Conservation (phyloP, 35 echinoderm and acorn worm genomes). For the Nesometra sesokonis region DNA sequence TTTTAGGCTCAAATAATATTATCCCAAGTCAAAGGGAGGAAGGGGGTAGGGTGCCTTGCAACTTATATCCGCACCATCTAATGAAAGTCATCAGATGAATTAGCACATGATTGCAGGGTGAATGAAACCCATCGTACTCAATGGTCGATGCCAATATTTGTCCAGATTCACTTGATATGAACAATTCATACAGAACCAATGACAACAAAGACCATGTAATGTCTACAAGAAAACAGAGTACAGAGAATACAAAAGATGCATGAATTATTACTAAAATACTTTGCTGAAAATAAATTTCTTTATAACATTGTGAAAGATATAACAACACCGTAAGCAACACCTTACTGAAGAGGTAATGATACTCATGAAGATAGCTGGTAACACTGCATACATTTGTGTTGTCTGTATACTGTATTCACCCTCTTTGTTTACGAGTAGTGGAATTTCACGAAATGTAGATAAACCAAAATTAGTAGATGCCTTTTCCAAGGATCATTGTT, state of each 20-base stretch:
- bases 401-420: not conserved
- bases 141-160: slow-evolving; percentile 2
- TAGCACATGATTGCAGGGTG: not conserved
- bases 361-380: not conserved
- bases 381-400: not conserved
- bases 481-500: not conserved
- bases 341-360: slow-evolving; percentile 4
- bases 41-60: too few relatives aligned
- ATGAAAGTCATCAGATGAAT: too few relatives aligned
- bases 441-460: not conserved
- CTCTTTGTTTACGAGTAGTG: not conserved
- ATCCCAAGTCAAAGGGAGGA: too few relatives aligned
- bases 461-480: not conserved
- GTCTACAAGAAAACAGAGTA: too few relatives aligned
- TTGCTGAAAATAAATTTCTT: not conserved
- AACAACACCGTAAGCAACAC: not conserved
- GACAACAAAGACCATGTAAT: too few relatives aligned
- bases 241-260: not conserved
- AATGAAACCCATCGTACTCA: not conserved
- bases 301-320: not conserved
- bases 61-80: too few relatives aligned
- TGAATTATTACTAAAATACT: not conserved
- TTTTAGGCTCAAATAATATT: too few relatives aligned
- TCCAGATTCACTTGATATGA: too few relatives aligned
- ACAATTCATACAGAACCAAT: too few relatives aligned